A percentile compares a stretch with the other conserved stretches of the same genome.
Evolutionary conservation across 2,888 invertebrate species (phyloP).

Genomic region (Sympetrum striolatum): DNA sequence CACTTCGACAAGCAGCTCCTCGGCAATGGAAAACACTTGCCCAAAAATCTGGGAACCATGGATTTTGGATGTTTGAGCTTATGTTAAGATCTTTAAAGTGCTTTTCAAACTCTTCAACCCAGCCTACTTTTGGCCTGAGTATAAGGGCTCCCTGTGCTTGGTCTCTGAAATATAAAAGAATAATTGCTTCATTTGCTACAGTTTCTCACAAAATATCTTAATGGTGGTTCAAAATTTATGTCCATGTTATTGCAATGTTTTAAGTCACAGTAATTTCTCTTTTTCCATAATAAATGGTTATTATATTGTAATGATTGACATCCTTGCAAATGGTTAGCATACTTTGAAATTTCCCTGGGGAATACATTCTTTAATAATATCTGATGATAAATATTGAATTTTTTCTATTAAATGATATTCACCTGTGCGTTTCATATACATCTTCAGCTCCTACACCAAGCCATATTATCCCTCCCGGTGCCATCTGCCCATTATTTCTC

Average conservation of each 20-base stretch:
- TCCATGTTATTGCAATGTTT: too few relatives aligned
- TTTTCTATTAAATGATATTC: neutral
- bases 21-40: conserved; percentile 55
- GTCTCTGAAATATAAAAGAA: conserved; percentile 44
- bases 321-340: too few relatives aligned
- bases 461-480: conserved; percentile 47
- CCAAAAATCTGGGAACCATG: conserved; percentile 60
- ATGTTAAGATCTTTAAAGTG: conserved; percentile 51
- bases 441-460: conserved; percentile 47
- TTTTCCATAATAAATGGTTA: neutral
- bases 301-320: neutral
- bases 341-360: too few relatives aligned
- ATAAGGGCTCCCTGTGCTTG: conserved; percentile 47
- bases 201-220: too few relatives aligned
- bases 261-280: too few relatives aligned
- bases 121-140: conserved; percentile 47
- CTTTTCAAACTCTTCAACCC: conserved; percentile 51
- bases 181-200: too few relatives aligned
- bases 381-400: too few relatives aligned
- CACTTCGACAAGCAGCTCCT: conserved; percentile 50
- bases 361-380: too few relatives aligned
- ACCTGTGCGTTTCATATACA: conserved; percentile 47
- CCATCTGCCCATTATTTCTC: conserved; percentile 47
- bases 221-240: too few relatives aligned
- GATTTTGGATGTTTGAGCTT: conserved; percentile 54